These are phyloP conservation scores for Phymanthus crucifer DNA, from an alignment of 92 coral and sea anemone genomes.

Conservation along the genomic window DNA sequence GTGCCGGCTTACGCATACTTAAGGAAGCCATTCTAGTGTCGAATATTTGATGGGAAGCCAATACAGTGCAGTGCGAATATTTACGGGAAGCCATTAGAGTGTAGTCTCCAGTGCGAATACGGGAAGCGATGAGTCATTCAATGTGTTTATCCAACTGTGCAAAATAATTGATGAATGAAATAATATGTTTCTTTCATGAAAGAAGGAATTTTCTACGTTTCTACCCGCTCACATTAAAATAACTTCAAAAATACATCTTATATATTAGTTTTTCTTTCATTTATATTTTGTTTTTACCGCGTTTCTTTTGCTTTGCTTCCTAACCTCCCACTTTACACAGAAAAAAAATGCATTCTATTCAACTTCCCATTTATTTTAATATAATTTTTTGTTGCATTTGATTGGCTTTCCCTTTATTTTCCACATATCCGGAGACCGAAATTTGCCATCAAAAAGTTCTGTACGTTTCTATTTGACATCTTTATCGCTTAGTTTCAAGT, in stretches of 20 bases:
- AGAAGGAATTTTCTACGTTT: background rate
- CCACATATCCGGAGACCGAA: too few species aligned
- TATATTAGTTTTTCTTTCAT: background rate
- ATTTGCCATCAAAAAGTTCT: too few species aligned
- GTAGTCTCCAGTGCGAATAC: too few species aligned
- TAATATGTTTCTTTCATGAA: background rate
- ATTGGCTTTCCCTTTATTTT: background rate
- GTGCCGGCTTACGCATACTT: too few species aligned
- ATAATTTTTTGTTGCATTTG: too few species aligned
- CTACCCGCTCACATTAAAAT: background rate
- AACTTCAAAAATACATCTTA: background rate
- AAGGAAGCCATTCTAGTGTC: too few species aligned
- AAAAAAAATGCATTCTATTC: background rate
- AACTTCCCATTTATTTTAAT: background rate
- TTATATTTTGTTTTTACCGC: background rate
- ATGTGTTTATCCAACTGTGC: background rate
- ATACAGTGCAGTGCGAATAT: too few species aligned
- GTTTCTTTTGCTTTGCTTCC: too few species aligned
- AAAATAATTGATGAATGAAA: background rate
- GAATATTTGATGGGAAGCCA: too few species aligned
- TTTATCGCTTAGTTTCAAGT: background rate
- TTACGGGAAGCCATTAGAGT: slow-evolving; percentile 1
- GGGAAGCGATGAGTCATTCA: background rate
- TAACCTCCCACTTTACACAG: too few species aligned
- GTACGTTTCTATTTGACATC: background rate